Base-by-base conservation (phyloP, 2,888 invertebrate species). In the Sarcophaga carnaria region DNA sequence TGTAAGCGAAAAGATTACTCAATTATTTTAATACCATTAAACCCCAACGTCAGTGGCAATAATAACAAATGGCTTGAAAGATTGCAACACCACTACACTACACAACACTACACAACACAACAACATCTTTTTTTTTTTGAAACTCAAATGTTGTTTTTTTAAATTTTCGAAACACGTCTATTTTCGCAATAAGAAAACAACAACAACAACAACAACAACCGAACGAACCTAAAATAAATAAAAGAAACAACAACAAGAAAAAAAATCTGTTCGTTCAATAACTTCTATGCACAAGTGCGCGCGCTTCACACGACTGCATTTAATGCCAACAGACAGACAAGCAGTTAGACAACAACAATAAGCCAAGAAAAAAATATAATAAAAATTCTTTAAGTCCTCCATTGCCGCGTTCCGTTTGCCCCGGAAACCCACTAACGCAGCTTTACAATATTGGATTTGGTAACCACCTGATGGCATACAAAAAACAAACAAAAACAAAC, bases 211-310 rank as follows among this genome's bases (percentile, higher is more conserved):
- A 37, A 10, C 37, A 37, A 37, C 37, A 22, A 22, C 22, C 22
- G 22, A 22, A 22, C 37, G 37, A 37, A 37, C 37, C 37, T 37
- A 37, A 37, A 37, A 37, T 37, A 37, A 37, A 37, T 10, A 37
- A 6, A 37, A 37, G 25, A 49, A 49, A 49, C 63, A 83, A 78
- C 37, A 37, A 37, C 37, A 37, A 37, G 10, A 37, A 62, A 67
- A 83, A 54, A 83, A 78, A 80, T 80, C 87, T 81, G 81, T 87
- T 87, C 81, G 81, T 87, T 87, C 84, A 87, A 87, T 87, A 87
- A 87, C 87, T 84, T 87, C 87, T 87, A 84, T 74, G 83, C 80
- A 78, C 70, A 86, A 83, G 80, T 80, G 86, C 83, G 86, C 80
- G 12, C 54, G 83, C 77, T 86, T 80, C 86, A 82, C 83, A 83